phyloP scores from a whole-genome alignment of 2,797 vertebrate species.

The Typhlichthys subterraneus region DNA sequence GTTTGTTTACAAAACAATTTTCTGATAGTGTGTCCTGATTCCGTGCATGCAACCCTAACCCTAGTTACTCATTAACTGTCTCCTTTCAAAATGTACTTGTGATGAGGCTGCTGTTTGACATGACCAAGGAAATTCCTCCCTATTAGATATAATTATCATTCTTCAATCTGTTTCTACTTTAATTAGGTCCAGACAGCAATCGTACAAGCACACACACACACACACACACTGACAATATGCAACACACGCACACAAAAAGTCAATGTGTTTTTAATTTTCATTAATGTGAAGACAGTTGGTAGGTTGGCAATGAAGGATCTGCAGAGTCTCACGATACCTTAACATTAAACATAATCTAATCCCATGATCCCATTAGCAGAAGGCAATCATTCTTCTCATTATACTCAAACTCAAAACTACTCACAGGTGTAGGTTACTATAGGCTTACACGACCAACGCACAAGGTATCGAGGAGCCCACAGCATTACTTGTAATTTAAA shows the following conservation, averaged over 20 bases:
- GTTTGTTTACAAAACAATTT: constrained; percentile 3
- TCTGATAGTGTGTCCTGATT: not conserved
- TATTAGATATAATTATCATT: constrained; percentile 83
- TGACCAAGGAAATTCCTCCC: constrained; percentile 73
- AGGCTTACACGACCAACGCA: no score
- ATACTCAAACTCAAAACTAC: constrained; percentile 47
- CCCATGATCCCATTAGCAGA: constrained; percentile 67
- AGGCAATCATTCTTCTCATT: constrained; percentile 52
- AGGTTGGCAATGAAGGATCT: constrained; percentile 46
- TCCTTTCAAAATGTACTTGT: constrained; percentile 55
- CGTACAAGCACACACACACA: constrained; percentile 54
- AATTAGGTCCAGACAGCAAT: constrained; percentile 78
- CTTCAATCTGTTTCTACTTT: constrained; percentile 81
- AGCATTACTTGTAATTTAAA: constrained; percentile 36
- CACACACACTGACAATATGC: constrained; percentile 6
- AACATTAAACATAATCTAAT: constrained; percentile 72
- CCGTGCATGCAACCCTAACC: not conserved
- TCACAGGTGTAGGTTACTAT: constrained; percentile 55
- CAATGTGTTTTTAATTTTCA: constrained; percentile 78
- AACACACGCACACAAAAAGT: constrained; percentile 31
- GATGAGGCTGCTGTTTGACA: constrained; percentile 72
- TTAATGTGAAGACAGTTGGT: constrained; percentile 55
- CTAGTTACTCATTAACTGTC: constrained; percentile 54
- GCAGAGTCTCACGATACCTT: constrained; percentile 62
- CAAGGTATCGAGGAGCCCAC: constrained; percentile 13